phyloP scores from a whole-genome alignment of 2,797 vertebrate species.

The Lateolabrax maculatus region DNA sequence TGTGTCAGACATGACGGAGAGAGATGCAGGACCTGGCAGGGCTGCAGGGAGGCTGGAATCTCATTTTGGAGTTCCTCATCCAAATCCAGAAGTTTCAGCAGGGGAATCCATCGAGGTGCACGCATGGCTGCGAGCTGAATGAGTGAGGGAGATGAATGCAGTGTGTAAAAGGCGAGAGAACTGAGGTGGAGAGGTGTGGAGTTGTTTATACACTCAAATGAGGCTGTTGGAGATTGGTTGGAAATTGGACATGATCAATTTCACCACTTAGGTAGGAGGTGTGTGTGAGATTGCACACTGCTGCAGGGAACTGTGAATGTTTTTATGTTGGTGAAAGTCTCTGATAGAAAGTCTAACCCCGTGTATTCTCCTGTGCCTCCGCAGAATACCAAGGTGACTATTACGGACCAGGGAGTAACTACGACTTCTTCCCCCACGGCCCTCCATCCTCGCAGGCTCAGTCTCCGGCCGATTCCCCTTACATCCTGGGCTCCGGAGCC shows the following conservation, averaged over 20 bases:
- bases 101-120: slow-evolving; percentile 62
- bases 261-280: slow-evolving; percentile 61
- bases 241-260: slow-evolving; percentile 78
- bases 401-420: slow-evolving; percentile 96
- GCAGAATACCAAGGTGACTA: slow-evolving; percentile 99
- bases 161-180: slow-evolving; percentile 68
- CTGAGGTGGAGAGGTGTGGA: slow-evolving; percentile 73
- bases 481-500: slow-evolving; percentile 92
- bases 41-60: slow-evolving; percentile 58
- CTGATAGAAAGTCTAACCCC: slow-evolving; percentile 36
- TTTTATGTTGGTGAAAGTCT: slow-evolving; percentile 26
- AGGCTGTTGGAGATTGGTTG: slow-evolving; percentile 73
- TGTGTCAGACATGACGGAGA: slow-evolving; percentile 34
- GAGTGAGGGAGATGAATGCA: slow-evolving; percentile 69
- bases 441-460: slow-evolving; percentile 98
- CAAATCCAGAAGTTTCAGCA: slow-evolving; percentile 65
- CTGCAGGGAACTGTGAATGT: slow-evolving; percentile 9
- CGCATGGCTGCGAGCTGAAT: slow-evolving; percentile 70
- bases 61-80: slow-evolving; percentile 74
- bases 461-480: slow-evolving; percentile 94
- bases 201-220: slow-evolving; percentile 80
- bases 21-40: slow-evolving; percentile 36
- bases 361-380: slow-evolving; percentile 2
- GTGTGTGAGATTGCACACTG: slow-evolving; percentile 12
- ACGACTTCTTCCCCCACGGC: slow-evolving; percentile 98